Percentiles rank a stretch among this genome's conserved stretches.
These are phyloP conservation scores for Epizoanthus rinbou DNA, from an alignment of 92 coral and sea anemone genomes.

Conservation along the genomic window DNA sequence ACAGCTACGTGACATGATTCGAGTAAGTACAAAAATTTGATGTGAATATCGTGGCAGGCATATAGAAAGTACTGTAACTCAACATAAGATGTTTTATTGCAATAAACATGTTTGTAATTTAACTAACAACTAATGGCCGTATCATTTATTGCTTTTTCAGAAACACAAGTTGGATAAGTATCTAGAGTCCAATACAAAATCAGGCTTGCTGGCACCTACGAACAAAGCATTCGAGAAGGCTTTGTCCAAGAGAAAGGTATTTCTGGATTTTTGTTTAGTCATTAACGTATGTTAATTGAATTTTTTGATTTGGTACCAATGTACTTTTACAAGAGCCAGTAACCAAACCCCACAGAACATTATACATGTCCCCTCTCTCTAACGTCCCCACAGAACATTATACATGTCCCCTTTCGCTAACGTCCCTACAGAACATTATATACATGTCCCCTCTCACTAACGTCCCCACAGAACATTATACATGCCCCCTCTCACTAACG, in stretches of 20 bases:
- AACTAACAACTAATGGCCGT: no score
- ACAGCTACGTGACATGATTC: slow-evolving; percentile 34
- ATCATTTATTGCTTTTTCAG: slow-evolving; percentile 30
- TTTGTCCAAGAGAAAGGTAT: slow-evolving; percentile 61
- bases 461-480: no score
- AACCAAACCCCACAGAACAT: no score
- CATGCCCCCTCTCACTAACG: no score
- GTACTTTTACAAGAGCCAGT: no score
- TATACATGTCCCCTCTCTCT: no score
- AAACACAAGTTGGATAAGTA: slow-evolving; percentile 61
- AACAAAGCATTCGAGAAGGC: slow-evolving; percentile 61
- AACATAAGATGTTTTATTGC: not conserved
- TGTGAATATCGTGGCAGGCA: not conserved
- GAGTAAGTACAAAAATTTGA: slow-evolving; percentile 32
- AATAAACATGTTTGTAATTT: not conserved
- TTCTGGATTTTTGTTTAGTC: not conserved
- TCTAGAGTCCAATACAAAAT: slow-evolving; percentile 51
- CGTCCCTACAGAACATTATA: no score
- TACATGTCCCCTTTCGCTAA: no score
- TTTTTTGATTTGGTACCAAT: no score
- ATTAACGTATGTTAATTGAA: not conserved
- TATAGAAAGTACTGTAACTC: not conserved
- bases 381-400: no score
- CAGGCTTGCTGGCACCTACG: slow-evolving; percentile 66
- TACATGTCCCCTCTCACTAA: no score